phyloP scores from a whole-genome alignment of 2,888 invertebrate species.

The Eupeodes luniger region DNA sequence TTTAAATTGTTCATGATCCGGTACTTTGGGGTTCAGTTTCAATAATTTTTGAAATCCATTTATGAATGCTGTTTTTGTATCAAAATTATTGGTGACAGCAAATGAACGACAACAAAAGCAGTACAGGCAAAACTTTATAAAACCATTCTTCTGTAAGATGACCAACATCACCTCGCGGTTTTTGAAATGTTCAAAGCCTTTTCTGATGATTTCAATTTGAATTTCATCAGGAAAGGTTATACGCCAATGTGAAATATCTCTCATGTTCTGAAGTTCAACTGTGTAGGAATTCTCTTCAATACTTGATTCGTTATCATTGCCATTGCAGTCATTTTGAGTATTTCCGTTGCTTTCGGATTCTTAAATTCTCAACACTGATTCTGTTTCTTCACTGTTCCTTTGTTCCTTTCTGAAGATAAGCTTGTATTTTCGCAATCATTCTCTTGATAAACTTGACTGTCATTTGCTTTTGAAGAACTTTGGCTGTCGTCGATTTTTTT shows the following conservation, averaged over 20 bases:
- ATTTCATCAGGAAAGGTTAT: neutral
- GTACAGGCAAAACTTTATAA: neutral
- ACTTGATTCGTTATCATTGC: neutral
- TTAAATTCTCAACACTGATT: neutral
- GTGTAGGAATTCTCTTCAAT: neutral
- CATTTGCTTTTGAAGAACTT: neutral
- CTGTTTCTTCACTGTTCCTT: neutral
- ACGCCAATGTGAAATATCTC: neutral
- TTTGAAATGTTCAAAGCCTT: neutral
- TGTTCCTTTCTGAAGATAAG: neutral
- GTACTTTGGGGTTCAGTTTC: neutral
- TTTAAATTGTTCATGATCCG: neutral
- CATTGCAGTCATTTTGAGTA: neutral
- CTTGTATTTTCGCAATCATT: neutral
- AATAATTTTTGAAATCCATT: neutral
- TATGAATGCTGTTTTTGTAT: neutral
- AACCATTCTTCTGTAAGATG: conserved; percentile 1
- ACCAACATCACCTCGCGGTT: neutral
- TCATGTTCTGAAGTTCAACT: neutral
- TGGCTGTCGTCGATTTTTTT: neutral
- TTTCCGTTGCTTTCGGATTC: neutral
- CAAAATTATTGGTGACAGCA: neutral
- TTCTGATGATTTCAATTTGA: neutral
- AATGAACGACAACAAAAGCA: conserved; percentile 1
- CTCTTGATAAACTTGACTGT: neutral